These are phyloP conservation scores for Stegastes partitus DNA, from an alignment of 2,113 vertebrate genomes.

Conservation along the genomic window DNA sequence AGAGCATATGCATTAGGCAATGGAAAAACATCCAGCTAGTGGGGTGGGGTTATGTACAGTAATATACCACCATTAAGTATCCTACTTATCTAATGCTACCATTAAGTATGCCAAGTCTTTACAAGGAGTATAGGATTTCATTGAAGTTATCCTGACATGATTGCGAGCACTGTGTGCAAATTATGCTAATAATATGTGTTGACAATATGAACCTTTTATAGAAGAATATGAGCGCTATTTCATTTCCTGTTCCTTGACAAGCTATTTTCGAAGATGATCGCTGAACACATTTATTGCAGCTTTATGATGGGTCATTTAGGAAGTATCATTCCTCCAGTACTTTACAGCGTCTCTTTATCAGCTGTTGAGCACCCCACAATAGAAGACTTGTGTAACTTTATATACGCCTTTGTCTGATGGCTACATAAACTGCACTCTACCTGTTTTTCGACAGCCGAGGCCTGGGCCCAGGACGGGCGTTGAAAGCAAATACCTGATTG, in stretches of 20 bases:
- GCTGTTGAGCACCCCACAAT: slow-evolving; percentile 59
- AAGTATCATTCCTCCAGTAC: slow-evolving; percentile 66
- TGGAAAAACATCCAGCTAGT: slow-evolving; percentile 60
- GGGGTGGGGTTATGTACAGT: slow-evolving; percentile 51
- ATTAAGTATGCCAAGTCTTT: slow-evolving; percentile 58
- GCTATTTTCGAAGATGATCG: slow-evolving; percentile 50
- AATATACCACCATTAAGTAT: slow-evolving; percentile 62
- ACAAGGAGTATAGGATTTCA: slow-evolving; percentile 46
- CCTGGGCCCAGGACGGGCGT: slow-evolving; percentile 63
- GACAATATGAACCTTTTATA: slow-evolving; percentile 32
- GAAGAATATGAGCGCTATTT: slow-evolving; percentile 33
- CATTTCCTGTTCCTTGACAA: slow-evolving; percentile 49
- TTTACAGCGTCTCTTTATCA: slow-evolving; percentile 71
- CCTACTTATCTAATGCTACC: slow-evolving; percentile 63
- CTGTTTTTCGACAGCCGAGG: slow-evolving; percentile 76
- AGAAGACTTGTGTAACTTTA: slow-evolving; percentile 72
- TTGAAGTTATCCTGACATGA: slow-evolving; percentile 46
- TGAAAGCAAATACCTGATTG: slow-evolving; percentile 87
- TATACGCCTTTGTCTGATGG: slow-evolving; percentile 66
- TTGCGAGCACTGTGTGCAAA: slow-evolving; percentile 28
- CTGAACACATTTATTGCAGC: slow-evolving; percentile 63
- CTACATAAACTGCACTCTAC: slow-evolving; percentile 77
- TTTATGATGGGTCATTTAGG: slow-evolving; percentile 74
- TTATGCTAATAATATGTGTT: slow-evolving; percentile 43
- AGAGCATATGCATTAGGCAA: slow-evolving; percentile 61